A percentile compares a stretch with the other conserved stretches of the same genome.
phyloP scores from a whole-genome alignment of 2,888 invertebrate genomes.

The Protonemura montana region DNA sequence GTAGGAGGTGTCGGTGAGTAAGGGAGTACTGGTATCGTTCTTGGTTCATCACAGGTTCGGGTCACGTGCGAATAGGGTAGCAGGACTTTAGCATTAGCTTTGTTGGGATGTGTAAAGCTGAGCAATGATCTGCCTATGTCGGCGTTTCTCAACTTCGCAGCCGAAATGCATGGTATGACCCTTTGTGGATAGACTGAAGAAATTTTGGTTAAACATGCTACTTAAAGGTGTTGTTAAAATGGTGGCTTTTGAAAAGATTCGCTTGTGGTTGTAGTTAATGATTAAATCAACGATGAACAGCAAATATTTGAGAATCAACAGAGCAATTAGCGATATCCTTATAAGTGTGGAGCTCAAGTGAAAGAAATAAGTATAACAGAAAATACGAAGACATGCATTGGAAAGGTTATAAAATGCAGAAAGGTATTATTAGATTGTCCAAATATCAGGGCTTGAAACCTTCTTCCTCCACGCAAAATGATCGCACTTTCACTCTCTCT shows the following conservation, averaged over 20 bases:
- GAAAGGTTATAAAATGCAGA: no score
- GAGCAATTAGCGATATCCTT: no score
- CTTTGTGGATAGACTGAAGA: not conserved
- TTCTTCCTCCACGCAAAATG: not conserved
- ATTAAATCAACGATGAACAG: no score
- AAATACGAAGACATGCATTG: no score
- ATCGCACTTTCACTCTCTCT: not conserved
- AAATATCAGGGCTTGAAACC: not conserved
- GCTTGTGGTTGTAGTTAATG: no score
- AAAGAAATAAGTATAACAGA: no score
- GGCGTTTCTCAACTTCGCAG: not conserved
- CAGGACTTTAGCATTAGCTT: slow-evolving; percentile 24
- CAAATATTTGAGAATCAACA: no score
- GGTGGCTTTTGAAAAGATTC: not conserved
- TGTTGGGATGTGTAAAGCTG: slow-evolving; percentile 27
- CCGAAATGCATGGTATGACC: not conserved
- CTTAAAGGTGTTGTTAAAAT: not conserved
- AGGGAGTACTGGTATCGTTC: slow-evolving; percentile 27
- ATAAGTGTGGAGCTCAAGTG: no score
- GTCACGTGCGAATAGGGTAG: slow-evolving; percentile 35
- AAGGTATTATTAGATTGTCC: not conserved
- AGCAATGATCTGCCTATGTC: slow-evolving; percentile 19
- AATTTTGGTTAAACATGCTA: not conserved
- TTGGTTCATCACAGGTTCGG: slow-evolving; percentile 21
- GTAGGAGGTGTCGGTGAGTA: not conserved